Evolutionary conservation across 2,797 vertebrate genomes (phyloP), one percentile per base, ranked within the genome.

Genomic region (Eupleurogrammus muticus): DNA sequence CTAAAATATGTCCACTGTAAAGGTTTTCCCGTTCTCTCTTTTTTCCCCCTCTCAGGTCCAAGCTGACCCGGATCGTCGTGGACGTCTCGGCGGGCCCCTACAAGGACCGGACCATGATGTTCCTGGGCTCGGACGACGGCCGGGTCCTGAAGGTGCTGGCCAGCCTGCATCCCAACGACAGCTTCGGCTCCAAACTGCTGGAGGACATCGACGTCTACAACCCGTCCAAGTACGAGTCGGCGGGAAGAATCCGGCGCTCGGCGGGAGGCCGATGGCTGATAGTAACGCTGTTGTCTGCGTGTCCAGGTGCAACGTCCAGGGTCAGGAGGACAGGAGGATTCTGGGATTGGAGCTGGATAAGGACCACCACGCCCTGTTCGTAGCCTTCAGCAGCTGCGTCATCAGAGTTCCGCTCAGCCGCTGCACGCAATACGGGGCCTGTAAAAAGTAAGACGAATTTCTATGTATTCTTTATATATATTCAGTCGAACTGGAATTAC

Each of bases 191-290:
- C 0, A 75, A 94, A 21, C 94, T 99, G 63, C 94, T 99, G 92
- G 97, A 99, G 93, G 97, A 98, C 82, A 96, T 99, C 59, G 92
- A 96, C 47, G 96, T 96, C 5, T 98, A 95, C 91, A 96, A 96
- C 87, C 96, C 95, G 1, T 93, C 94, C 79, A 97, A 94, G 97
- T 94, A 24, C 9, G 61, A 46, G 14, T 23, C 0, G 16, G 1
- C 5, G 4, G 0, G 7, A 19, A 13, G 0, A 9, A 1, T 20
- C 1, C 1, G 1, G n/a, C 9, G 0, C 21, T 61, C 0, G 0
- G 2, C 5, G 0, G 7, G 16, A 2, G 9, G 20, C 19, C n/a
- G 46, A 23, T 5, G 9, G 20, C 19, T 23, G 46, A 68, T 1
- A n/a, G 2, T 19, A 3, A 35, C 21, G 17, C 44, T 40, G 35